Evolutionary conservation across 2,113 vertebrate species (phyloP), one percentile per base, ranked within the genome.

Genomic region (Agelaius tricolor): DNA sequence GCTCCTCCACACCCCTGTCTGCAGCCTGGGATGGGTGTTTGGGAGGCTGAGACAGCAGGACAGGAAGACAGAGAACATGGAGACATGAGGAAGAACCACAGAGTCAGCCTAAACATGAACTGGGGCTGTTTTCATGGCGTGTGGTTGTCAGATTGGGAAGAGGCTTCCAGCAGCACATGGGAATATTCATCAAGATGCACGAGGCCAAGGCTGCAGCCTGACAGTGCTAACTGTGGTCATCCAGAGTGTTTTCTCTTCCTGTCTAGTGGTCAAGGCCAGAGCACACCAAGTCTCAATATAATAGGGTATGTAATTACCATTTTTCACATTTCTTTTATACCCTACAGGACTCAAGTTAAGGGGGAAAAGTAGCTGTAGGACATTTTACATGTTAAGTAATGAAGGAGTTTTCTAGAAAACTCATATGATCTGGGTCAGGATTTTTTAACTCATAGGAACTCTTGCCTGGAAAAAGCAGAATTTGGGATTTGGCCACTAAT

Each of bases 11-110:
- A 86, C 62, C 81, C 91, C 92, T 94, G 52, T 66, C 88, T 93
- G 91, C 93, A 96, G 91, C 86, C 89, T 35, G 86, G 63, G 91
- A 94, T 44, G 95, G 90, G 94, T 90, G 66, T 65, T 90, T 59
- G 85, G 54, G 93, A 97, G 92, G 71, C 88, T 92, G 76, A 95
- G 79, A 95, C 94, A 95, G 81, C 10, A 90, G 94, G 58, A 95
- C 68, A 91, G 10, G 51, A 94, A 93, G 89, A 96, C 88, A 93
- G 89, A 94, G 87, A 96, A 90, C 84, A 84, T 2, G 20, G 90
- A 94, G 87, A 87, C 93, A 84, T 49, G 37, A 93, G 31, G 27
- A n/a, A 90, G 84, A 82, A 33, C 7, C 62, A 67, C 51, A 92
- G 85, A 65, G 82, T 44, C 39, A 51, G 72, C 44, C 89, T 84